Percentiles rank a stretch among this genome's conserved stretches.
These are phyloP conservation scores for Oreochromis tanganicae DNA, from an alignment of 2,113 vertebrate species.

Conservation along the genomic window DNA sequence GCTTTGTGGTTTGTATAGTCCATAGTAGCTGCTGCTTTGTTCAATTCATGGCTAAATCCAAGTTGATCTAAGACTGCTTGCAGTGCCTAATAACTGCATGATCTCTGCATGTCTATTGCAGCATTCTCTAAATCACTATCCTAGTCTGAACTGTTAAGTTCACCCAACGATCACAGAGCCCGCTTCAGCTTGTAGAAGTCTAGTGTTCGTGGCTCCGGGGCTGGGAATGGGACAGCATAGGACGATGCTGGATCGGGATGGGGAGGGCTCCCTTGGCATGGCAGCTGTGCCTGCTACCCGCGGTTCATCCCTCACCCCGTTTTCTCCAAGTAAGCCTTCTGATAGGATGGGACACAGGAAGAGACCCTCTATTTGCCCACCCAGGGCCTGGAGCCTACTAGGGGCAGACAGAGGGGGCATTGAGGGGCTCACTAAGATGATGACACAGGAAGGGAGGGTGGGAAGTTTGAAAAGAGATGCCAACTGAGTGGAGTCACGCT, in stretches of 20 bases:
- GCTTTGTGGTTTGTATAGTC: slow-evolving; percentile 10
- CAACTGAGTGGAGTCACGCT: slow-evolving; percentile 64
- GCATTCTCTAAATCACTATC: neutral
- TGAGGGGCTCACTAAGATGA: slow-evolving; percentile 52
- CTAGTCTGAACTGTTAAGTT: neutral
- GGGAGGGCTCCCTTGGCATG: slow-evolving; percentile 50
- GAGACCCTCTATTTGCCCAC: slow-evolving; percentile 27
- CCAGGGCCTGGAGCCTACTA: slow-evolving; percentile 18
- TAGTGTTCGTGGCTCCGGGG: slow-evolving; percentile 9
- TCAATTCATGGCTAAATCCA: neutral
- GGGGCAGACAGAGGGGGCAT: slow-evolving; percentile 65
- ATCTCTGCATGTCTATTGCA: neutral
- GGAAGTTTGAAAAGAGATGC: slow-evolving; percentile 47
- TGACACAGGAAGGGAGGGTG: slow-evolving; percentile 5
- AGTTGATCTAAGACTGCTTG: neutral
- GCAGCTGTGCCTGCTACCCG: slow-evolving; percentile 52
- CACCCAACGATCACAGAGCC: neutral
- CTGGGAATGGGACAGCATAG: slow-evolving; percentile 65
- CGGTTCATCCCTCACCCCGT: slow-evolving; percentile 2
- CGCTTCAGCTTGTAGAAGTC: slow-evolving; percentile 25
- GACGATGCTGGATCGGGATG: slow-evolving; percentile 44
- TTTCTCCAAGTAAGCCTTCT: slow-evolving; percentile 23
- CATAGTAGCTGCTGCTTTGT: neutral
- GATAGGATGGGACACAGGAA: slow-evolving; percentile 60
- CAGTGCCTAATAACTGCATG: neutral